phyloP scores from a whole-genome alignment of 2,113 vertebrate genomes.

The Arenaria interpres region DNA sequence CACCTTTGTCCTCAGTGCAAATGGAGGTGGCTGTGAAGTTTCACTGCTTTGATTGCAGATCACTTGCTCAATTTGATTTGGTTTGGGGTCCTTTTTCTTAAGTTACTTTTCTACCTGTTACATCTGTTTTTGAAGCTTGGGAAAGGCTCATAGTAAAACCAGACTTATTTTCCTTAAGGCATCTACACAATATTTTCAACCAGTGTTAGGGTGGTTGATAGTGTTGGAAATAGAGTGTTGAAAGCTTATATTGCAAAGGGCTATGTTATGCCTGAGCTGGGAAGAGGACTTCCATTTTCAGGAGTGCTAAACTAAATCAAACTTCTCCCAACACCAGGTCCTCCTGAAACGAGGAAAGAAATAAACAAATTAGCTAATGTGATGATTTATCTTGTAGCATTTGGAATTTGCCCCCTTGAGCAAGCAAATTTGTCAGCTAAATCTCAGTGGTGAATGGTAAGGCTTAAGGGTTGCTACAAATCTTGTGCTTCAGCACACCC shows the following conservation, averaged over 20 bases:
- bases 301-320: neutral
- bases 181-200: neutral
- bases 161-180: neutral
- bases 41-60: neutral
- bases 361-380: slow-evolving; percentile 7
- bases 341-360: neutral
- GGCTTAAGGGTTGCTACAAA: neutral
- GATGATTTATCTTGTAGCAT: slow-evolving; percentile 32
- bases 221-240: neutral
- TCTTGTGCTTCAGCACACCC: neutral
- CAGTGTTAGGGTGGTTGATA: neutral
- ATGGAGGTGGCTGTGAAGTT: neutral
- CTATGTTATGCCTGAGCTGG: neutral
- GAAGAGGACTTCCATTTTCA: neutral
- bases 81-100: neutral
- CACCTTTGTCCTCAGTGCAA: neutral
- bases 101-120: neutral
- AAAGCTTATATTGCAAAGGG: neutral
- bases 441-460: neutral
- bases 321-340: neutral
- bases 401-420: slow-evolving; percentile 32
- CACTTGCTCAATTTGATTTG: neutral
- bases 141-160: neutral
- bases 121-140: neutral
- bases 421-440: slow-evolving; percentile 27